phyloP scores from a whole-genome alignment of 1,140 invertebrate genomes.

The Ips typographus region DNA sequence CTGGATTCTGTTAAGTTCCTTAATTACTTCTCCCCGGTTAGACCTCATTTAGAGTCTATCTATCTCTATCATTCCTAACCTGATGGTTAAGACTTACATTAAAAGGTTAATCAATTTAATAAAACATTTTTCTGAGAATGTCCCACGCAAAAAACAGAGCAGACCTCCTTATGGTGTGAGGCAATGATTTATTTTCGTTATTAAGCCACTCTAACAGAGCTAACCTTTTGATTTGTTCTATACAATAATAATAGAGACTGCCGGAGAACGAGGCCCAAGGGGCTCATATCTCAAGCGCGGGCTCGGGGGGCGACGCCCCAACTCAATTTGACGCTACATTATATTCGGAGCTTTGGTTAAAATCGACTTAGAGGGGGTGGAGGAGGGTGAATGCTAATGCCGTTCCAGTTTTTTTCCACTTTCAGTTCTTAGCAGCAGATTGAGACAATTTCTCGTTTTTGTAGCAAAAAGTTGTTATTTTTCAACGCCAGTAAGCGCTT shows the following conservation, averaged over 20 bases:
- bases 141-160: conserved; percentile 7
- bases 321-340: conserved; percentile 55
- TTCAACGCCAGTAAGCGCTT: no score
- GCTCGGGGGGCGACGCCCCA: conserved; percentile 41
- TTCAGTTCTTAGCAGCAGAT: no score
- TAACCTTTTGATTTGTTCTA: conserved; percentile 54
- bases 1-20: no score
- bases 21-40: no score
- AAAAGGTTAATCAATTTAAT: background rate
- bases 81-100: background rate
- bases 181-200: conserved; percentile 50
- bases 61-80: no score
- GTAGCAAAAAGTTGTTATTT: no score
- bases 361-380: conserved; percentile 19
- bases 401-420: background rate
- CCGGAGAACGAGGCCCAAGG: conserved; percentile 52
- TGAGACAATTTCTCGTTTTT: no score
- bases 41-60: no score
- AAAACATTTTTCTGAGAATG: background rate
- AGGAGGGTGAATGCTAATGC: conserved; percentile 20
- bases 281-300: conserved; percentile 51
- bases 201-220: conserved; percentile 51
- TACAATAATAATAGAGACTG: conserved; percentile 55
- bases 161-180: conserved; percentile 40
- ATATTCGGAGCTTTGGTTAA: conserved; percentile 51